Base-by-base conservation (phyloP, 1,140 invertebrate genomes). In the Sarcophaga peregrina region DNA sequence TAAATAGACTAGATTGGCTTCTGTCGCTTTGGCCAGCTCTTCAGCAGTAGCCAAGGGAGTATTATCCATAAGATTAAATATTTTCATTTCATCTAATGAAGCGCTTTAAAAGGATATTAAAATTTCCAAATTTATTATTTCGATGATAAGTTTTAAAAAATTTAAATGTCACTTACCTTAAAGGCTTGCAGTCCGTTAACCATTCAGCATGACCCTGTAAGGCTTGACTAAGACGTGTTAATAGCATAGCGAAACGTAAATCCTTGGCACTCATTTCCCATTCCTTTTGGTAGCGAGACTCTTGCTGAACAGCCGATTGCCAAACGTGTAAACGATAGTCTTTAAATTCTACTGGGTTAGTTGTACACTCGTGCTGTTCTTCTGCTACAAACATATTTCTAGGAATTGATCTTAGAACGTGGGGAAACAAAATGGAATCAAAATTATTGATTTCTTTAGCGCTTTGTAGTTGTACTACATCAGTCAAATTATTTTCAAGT, bases 381-480 rank as follows among this genome's bases (percentile, higher is more conserved):
- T 85, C 84, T 0, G 76, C 10, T 7, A 68, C 84, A 68, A 83
- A 89, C n/a, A 90, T 85, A 46, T 85, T 87, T 0, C 86, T 83
- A 8, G 73, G 74, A 8, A 83, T 48, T 85, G 83, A 86, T 83
- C 47, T 58, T 1, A 93, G 83, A 10, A 84, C 85, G 81, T 91
- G 80, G 0, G 84, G 78, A 17, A 85, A 89, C 3, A 94, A 84
- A 2, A 86, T 48, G 5, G 37, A 81, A 45, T 88, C 85, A 76
- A 92, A 94, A 87, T 94, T 93, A 76, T 91, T 92, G 11, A 90
- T 91, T 5, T 73, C 11, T 46, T 86, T 87, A 4, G 82, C 75
- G 73, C 92, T 92, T 50, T 86, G 83, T 25, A 94, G 92, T 86
- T 94, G 92, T 52, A 94, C 81, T 13, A 94, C 83, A 83, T 92